Conservation (phyloP, 2,888 invertebrate genomes). For the Epirrhoe tristata region DNA sequence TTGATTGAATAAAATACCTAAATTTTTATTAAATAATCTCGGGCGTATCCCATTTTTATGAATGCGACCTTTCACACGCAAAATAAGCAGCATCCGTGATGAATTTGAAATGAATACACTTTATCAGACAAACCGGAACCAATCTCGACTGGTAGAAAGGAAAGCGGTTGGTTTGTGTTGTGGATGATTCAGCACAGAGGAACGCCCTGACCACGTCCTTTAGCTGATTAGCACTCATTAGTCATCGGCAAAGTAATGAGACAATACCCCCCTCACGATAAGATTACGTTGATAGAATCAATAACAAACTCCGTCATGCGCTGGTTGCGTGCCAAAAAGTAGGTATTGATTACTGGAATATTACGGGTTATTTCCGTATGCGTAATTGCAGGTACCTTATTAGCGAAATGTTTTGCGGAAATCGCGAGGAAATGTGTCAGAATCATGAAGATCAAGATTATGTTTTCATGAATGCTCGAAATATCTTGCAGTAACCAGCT, state of each 20-base stretch:
- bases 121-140: constrained; percentile 61
- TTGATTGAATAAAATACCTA: not conserved
- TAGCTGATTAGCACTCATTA: constrained; percentile 75
- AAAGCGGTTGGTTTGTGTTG: constrained; percentile 53
- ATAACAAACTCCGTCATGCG: constrained; percentile 45
- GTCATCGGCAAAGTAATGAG: constrained; percentile 72
- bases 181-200: constrained; percentile 70
- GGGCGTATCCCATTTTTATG: constrained; percentile 25
- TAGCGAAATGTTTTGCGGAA: constrained; percentile 40
- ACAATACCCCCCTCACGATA: constrained; percentile 58
- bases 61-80: constrained; percentile 40
- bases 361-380: constrained; percentile 36
- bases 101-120: constrained; percentile 34
- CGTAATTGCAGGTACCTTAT: constrained; percentile 35
- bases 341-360: constrained; percentile 35
- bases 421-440: constrained; percentile 29
- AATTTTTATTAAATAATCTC: constrained; percentile 16
- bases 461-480: constrained; percentile 27
- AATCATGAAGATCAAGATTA: constrained; percentile 35
- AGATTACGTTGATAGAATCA: constrained; percentile 58
- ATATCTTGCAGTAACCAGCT: not conserved
- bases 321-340: constrained; percentile 32
- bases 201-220: constrained; percentile 73
- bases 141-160: constrained; percentile 50
- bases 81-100: constrained; percentile 37